Base-by-base conservation (phyloP, 2,113 vertebrate species). In the Phyllostomus hastatus region DNA sequence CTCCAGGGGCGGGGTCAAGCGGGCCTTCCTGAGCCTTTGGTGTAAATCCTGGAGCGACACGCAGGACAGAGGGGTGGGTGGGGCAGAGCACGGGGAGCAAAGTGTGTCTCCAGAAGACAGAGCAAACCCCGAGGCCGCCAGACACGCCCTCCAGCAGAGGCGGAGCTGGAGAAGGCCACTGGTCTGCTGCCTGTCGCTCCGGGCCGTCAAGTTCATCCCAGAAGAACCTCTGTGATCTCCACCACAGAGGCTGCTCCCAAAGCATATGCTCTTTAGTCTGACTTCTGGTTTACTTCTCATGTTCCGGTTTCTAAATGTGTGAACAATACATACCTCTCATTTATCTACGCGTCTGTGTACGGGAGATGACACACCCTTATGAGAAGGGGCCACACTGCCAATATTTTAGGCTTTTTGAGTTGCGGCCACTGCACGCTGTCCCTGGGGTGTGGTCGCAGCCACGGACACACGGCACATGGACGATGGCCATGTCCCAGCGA, bases 1-100 rank as follows among this genome's bases (percentile, higher is more conserved):
- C 88, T 99, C 98, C 92, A 99, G 80, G 0, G 98, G 94, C 5
- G 98, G 97, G 5, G 97, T 93, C 38, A 97, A 88, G 26, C 98
- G 98, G 52, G 97, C 97, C 38, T 95, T 96, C 38, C 99, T 98
- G 2, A 99, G 97, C 70, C 99, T 98, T 84, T 95, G 97, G 64
- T 98, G 97, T 59, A 99, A 97, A 88, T 99, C 98, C 99, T 99
- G 70, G 0, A 91, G 72, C 0, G 22, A 59, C 76, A 72, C 8
- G 83, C 80, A 10, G 88, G 52, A 72, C 17, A 67, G 78, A 22
- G 22, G 73, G 64, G 24, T 95, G 50, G 28, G 4, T 1, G 84
- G n/a, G 76, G 43, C 43, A 52, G 76, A 26, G 7, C 46, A 50
- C 73, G 94, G 69, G 50, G 91, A 0, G 57, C 57, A 24, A 4